Percentiles rank a stretch among this genome's conserved stretches.
Evolutionary conservation across 2,113 vertebrate species (phyloP).

Genomic region (Zosterops hypoxanthus): DNA sequence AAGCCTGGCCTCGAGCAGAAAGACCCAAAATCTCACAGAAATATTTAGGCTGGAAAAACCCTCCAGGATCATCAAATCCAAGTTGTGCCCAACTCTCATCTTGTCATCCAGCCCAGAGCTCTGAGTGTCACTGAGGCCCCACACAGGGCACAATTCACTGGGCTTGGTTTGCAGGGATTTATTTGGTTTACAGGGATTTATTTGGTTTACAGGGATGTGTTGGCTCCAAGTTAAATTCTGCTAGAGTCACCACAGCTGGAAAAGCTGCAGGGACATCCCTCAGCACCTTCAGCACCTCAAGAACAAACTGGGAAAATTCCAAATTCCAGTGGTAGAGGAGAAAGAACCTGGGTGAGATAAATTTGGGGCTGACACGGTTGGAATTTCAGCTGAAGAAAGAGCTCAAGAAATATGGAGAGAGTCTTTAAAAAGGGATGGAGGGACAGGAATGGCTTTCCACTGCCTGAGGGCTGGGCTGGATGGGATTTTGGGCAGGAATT

Average conservation of each 20-base stretch:
- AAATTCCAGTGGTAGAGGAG: neutral
- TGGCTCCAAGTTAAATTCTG: neutral
- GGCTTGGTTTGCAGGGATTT: neutral
- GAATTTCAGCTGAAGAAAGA: neutral
- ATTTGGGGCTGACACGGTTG: neutral
- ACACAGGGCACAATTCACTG: neutral
- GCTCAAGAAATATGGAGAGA: neutral
- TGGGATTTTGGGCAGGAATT: neutral
- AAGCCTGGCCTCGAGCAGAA: neutral
- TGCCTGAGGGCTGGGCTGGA: fast-evolving
- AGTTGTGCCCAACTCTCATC: neutral
- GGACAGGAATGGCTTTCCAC: fast-evolving
- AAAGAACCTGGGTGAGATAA: neutral
- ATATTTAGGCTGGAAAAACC: neutral
- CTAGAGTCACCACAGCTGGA: neutral
- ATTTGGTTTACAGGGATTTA: neutral
- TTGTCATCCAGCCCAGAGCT: neutral
- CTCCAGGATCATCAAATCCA: fast-evolving
- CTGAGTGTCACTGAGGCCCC: neutral
- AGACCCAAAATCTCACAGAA: neutral
- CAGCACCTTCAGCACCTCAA: neutral
- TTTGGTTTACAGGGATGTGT: neutral
- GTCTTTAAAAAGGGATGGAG: neutral
- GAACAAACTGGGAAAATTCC: neutral
- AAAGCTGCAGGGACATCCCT: neutral